Percentiles rank a stretch among this genome's conserved stretches.
phyloP scores from a whole-genome alignment of 2,113 vertebrate genomes.

The Sylvietta virens region DNA sequence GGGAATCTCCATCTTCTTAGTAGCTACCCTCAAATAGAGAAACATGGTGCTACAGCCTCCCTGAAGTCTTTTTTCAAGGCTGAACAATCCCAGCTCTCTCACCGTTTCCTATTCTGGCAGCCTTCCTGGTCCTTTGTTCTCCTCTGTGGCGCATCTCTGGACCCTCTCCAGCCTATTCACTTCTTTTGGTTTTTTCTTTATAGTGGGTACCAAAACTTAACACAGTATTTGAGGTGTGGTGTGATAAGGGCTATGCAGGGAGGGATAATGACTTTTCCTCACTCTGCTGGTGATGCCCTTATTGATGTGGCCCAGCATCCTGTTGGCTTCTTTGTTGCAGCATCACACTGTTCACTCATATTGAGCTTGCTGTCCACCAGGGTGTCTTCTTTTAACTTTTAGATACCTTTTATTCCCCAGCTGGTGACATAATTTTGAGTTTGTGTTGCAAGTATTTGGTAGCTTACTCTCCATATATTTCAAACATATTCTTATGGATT shows the following conservation, averaged over 20 bases:
- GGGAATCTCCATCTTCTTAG: background rate
- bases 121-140: background rate
- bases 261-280: background rate
- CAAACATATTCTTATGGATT: background rate
- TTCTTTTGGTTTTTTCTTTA: background rate
- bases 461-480: background rate
- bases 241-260: background rate
- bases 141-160: background rate
- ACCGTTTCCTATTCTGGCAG: background rate
- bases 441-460: background rate
- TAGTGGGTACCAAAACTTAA: background rate
- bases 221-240: background rate
- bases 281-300: background rate
- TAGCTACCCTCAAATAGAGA: background rate
- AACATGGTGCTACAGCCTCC: background rate
- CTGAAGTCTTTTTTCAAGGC: background rate
- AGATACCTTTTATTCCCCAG: background rate
- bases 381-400: background rate
- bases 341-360: background rate
- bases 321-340: background rate
- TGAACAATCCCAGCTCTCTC: background rate
- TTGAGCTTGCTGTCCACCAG: background rate
- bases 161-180: background rate
- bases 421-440: background rate
- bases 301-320: background rate